Conservation (phyloP, 2,113 vertebrate genomes). For the Zosterops japonicus region DNA sequence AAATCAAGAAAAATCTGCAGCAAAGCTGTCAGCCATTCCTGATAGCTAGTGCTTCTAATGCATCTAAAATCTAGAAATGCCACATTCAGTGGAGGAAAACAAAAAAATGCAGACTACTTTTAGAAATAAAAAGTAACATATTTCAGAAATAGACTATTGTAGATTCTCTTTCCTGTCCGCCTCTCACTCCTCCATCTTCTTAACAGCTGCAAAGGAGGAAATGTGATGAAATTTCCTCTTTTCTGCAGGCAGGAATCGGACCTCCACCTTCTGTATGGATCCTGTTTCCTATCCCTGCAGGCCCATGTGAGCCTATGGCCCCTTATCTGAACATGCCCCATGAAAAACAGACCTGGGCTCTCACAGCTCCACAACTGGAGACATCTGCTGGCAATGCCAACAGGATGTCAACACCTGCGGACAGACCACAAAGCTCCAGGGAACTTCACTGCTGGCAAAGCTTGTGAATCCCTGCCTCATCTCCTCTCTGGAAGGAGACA, state of each 20-base stretch:
- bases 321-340: fast-evolving
- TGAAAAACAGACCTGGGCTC: background rate
- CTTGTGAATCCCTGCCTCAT: background rate
- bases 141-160: background rate
- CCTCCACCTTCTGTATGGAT: background rate
- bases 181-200: background rate
- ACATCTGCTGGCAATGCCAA: background rate
- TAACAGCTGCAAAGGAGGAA: background rate
- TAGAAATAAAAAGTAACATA: background rate
- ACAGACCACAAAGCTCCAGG: background rate
- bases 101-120: background rate
- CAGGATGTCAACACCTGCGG: background rate
- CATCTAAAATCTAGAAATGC: background rate
- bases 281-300: background rate
- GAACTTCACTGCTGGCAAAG: background rate
- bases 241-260: background rate
- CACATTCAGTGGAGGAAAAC: background rate
- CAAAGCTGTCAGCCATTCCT: background rate
- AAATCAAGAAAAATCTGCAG: background rate
- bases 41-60: background rate
- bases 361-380: fast-evolving
- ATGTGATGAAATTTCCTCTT: background rate
- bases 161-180: background rate
- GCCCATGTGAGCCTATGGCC: background rate
- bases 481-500: background rate